These are phyloP conservation scores for Venusia cambrica DNA, from an alignment of 2,888 invertebrate species.

Conservation along the genomic window DNA sequence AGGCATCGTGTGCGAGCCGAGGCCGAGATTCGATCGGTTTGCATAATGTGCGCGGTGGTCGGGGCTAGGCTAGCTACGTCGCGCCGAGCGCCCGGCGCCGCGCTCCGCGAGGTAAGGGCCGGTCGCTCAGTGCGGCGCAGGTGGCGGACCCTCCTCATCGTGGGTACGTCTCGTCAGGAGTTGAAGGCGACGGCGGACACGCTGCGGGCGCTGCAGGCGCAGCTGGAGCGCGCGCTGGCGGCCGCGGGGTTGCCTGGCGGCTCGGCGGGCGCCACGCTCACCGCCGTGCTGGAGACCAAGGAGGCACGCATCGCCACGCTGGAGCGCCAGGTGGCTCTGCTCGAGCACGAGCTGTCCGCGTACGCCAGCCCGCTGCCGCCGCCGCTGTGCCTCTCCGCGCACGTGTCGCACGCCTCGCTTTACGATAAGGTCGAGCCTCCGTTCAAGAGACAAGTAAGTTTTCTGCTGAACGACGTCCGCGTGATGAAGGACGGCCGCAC, in stretches of 20 bases:
- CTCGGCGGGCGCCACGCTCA: conserved; percentile 84
- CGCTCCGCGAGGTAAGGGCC: conserved; percentile 36
- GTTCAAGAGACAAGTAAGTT: conserved; percentile 92
- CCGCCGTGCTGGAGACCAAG: conserved; percentile 91
- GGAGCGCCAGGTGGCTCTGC: conserved; percentile 90
- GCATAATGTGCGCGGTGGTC: conserved; percentile 56
- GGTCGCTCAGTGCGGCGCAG: conserved; percentile 24
- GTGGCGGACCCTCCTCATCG: conserved; percentile 56
- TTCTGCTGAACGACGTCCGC: conserved; percentile 90
- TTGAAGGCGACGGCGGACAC: conserved; percentile 92
- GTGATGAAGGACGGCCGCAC: conserved; percentile 86
- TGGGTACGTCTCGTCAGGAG: conserved; percentile 80
- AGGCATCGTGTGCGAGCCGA: conserved; percentile 68
- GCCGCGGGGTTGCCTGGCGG: conserved; percentile 83
- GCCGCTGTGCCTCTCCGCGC: conserved; percentile 64
- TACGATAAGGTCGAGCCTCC: conserved; percentile 83
- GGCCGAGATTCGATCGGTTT: conserved; percentile 64
- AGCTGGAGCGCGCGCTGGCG: conserved; percentile 87
- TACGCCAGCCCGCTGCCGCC: conserved; percentile 74
- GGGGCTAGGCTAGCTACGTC: conserved; percentile 73
- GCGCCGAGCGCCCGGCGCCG: conserved; percentile 34
- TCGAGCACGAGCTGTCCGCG: conserved; percentile 87
- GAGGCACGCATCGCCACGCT: conserved; percentile 93
- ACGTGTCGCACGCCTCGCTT: conserved; percentile 80
- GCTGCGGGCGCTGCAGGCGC: conserved; percentile 89